Base-by-base conservation (phyloP, 2,797 vertebrate species). In the Taeniopygia guttata region DNA sequence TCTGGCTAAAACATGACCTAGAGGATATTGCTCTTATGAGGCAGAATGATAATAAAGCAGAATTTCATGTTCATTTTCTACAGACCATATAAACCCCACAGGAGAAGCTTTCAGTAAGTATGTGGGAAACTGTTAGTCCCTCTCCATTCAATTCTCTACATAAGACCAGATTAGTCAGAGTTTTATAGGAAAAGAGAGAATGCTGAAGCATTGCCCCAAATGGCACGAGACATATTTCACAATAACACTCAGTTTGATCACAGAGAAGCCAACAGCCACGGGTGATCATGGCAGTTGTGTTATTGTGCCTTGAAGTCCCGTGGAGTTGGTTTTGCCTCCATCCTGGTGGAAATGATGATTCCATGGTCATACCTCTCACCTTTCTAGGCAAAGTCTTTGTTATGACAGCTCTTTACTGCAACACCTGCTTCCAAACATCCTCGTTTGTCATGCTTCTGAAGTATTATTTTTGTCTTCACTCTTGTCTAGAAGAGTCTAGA, bases 261-360 rank as follows among this genome's bases (percentile, higher is more conserved):
- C 82, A 81, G 85, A 95, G 96, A 96, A 91, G 45, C 55, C 88
- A 96, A 78, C 85, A 94, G 48, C 21, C 48, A 32, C 8, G 12
- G 45, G 27, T 25, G 16, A 56, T 48, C 4, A 0, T n/a, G 21
- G 51, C 20, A 59, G 32, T 11, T 0, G 0, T 34, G 15, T 52
- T 62, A 29, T 32, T 78, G 46, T 67, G 67, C 83, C 83, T 90
- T 86, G 77, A 73, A 46, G 42, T 45, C 85, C 72, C 51, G 12
- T 76, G 67, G 87, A 94, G 78, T 69, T 67, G 64, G 27, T 3
- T 95, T 94, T 96, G 46, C 29, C 92, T 84, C 83, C 83, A 52
- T 72, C 80, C 73, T 84, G 43, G 84, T 87, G 78, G 92, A 96
- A 96, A 90, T 34, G 8, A 32, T 45, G n/a, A 83, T 76, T 73